Conservation (phyloP, 2,113 vertebrate genomes). For the Neotragus pygmaeus region DNA sequence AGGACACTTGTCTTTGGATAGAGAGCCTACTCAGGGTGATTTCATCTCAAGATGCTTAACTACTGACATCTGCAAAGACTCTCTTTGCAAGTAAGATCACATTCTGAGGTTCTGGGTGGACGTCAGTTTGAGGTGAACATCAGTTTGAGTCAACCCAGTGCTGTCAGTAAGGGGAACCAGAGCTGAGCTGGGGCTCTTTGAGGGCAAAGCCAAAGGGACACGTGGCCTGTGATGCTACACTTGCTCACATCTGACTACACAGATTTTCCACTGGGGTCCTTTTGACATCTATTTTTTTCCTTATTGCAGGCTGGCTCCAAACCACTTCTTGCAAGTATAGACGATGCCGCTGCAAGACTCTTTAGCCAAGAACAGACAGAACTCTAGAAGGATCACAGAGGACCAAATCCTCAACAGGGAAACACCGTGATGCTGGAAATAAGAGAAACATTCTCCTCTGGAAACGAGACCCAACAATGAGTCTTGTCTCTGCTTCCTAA, state of each 20-base stretch:
- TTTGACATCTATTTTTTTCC: background rate
- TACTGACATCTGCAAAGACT: background rate
- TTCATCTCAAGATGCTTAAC: background rate
- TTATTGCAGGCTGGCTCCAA: background rate
- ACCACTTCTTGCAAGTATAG: background rate
- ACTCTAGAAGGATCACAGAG: background rate
- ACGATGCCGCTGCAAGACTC: background rate
- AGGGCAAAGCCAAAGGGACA: background rate
- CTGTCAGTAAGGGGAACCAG: background rate
- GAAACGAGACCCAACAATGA: background rate
- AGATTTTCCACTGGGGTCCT: background rate
- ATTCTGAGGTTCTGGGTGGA: background rate
- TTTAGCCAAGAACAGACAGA: background rate
- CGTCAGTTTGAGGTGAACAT: background rate
- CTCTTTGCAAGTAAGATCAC: background rate
- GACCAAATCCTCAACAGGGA: background rate
- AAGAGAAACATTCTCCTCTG: background rate
- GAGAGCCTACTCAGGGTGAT: background rate
- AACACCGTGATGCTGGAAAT: background rate
- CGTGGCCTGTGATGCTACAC: fast-evolving
- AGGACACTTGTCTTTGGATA: background rate
- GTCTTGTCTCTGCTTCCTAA: background rate
- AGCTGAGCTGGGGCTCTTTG: background rate
- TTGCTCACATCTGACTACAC: background rate
- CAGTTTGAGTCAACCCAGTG: background rate